Evolutionary conservation across 2,113 vertebrate genomes (phyloP).

Genomic region (Odocoileus virginianus): DNA sequence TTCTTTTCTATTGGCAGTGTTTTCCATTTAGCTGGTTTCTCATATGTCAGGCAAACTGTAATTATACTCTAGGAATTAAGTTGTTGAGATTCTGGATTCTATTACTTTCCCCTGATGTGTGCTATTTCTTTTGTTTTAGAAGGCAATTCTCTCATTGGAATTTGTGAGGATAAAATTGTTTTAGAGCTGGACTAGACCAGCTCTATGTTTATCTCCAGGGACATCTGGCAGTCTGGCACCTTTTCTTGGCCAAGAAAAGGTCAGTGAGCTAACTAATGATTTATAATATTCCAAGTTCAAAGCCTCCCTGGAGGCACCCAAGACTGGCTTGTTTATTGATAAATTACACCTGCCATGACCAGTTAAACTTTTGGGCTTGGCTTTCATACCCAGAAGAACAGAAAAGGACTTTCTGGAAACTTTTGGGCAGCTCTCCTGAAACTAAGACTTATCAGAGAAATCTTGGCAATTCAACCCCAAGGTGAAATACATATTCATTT

Average conservation of each 20-base stretch:
- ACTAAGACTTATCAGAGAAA: not conserved
- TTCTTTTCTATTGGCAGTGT: not conserved
- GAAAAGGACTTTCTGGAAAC: not conserved
- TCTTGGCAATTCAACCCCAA: not conserved
- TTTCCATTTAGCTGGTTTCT: not conserved
- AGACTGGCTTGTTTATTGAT: not conserved
- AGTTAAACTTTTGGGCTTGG: not conserved
- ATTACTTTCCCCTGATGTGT: not conserved
- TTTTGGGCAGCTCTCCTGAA: not conserved
- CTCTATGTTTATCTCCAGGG: not conserved
- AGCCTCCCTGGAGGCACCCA: not conserved
- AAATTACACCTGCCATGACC: not conserved
- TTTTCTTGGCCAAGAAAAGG: not conserved
- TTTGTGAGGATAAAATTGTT: not conserved
- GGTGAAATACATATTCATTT: not conserved
- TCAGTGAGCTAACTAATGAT: not conserved
- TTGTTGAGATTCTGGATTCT: not conserved
- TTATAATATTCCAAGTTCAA: conserved; percentile 12
- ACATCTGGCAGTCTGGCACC: not conserved
- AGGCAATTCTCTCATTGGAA: not conserved
- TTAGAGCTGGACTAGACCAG: not conserved
- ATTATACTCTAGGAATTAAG: not conserved
- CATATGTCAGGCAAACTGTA: not conserved
- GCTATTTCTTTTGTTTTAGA: conserved; percentile 16
- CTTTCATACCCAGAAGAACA: not conserved